Evolutionary conservation across 2,888 invertebrate genomes (phyloP).

Genomic region (Nymphalis polychloros): DNA sequence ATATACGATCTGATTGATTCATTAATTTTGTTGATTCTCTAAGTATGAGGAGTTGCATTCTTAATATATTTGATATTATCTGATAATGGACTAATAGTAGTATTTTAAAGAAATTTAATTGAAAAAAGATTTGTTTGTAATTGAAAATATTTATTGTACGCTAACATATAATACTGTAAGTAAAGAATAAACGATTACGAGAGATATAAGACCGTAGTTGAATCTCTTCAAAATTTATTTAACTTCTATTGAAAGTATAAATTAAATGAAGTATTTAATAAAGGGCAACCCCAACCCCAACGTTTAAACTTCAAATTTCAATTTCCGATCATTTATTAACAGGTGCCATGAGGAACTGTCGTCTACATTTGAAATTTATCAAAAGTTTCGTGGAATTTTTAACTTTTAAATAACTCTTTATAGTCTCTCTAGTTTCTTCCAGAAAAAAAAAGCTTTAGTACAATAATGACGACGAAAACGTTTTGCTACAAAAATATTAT

Average conservation of each 20-base stretch:
- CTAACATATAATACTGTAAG: too few species aligned
- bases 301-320: slow-evolving; percentile 1
- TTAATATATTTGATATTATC: too few species aligned
- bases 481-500: background rate
- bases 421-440: background rate
- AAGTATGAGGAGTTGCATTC: too few species aligned
- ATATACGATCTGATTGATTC: too few species aligned
- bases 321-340: slow-evolving; percentile 12
- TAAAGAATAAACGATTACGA: too few species aligned
- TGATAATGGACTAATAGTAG: too few species aligned
- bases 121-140: too few species aligned
- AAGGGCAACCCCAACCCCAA: background rate
- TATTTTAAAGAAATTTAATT: too few species aligned
- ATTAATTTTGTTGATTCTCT: too few species aligned
- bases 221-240: background rate
- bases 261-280: slow-evolving; percentile 2
- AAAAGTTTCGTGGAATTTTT: background rate
- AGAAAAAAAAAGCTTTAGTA: too few species aligned
- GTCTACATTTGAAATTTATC: slow-evolving; percentile 12
- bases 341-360: slow-evolving; percentile 10
- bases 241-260: slow-evolving; percentile 4
- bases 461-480: too few species aligned
- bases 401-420: background rate
- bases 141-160: too few species aligned
- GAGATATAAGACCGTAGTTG: background rate